Conservation (phyloP, 2,113 vertebrate genomes). For the Channa maculata region DNA sequence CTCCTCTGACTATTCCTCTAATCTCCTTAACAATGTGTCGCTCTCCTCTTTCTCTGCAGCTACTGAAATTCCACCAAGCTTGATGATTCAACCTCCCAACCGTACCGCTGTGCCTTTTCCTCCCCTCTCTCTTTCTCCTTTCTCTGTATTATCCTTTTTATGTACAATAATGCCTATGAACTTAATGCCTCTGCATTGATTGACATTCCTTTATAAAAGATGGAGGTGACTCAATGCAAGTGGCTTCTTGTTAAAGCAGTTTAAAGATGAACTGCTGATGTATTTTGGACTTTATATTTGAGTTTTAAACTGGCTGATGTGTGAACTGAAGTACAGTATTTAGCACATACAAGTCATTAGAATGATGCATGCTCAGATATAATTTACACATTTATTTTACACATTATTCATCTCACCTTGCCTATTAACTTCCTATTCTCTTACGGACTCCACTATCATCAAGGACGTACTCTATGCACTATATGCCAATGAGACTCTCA, state of each 20-base stretch:
- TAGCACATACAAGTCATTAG: neutral
- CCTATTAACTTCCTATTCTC: neutral
- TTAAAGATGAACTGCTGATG: neutral
- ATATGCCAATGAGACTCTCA: neutral
- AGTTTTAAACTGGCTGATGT: neutral
- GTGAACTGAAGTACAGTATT: neutral
- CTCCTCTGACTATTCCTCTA: slow-evolving; percentile 68
- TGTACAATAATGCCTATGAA: neutral
- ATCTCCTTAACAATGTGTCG: slow-evolving; percentile 75
- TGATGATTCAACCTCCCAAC: slow-evolving; percentile 58
- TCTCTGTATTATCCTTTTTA: slow-evolving; percentile 20
- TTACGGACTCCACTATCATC: neutral
- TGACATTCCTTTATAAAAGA: neutral
- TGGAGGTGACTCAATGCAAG: no score
- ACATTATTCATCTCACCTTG: no score
- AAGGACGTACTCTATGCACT: slow-evolving; percentile 16
- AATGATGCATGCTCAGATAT: neutral
- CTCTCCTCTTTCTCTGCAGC: slow-evolving; percentile 53
- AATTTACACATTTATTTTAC: no score
- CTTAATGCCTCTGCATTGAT: neutral
- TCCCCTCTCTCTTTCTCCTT: neutral
- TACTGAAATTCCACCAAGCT: slow-evolving; percentile 52
- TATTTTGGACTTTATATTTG: neutral
- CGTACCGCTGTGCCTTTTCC: slow-evolving; percentile 4
- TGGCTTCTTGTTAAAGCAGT: neutral